Evolutionary conservation across 2,888 invertebrate species (phyloP).

Genomic region (Drosophila colorata): DNA sequence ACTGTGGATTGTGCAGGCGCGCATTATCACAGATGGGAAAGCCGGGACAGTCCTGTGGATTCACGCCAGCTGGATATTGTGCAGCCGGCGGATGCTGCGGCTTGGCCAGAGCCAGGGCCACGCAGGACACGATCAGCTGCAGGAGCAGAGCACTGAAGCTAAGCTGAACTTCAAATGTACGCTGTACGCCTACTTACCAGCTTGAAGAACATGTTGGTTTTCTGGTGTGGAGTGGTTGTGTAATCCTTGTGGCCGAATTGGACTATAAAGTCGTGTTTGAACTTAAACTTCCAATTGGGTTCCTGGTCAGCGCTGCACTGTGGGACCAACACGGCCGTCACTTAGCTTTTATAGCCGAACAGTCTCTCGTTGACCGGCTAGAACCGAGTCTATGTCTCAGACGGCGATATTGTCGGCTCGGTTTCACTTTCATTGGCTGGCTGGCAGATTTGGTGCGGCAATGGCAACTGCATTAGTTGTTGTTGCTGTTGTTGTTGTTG

Average conservation of each 20-base stretch:
- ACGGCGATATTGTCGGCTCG: conserved; percentile 44
- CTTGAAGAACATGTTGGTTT: conserved; percentile 84
- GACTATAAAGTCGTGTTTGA: conserved; percentile 83
- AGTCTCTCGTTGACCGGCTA: conserved; percentile 56
- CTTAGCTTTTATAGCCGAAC: conserved; percentile 83
- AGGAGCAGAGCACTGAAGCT: conserved; percentile 2
- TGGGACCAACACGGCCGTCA: conserved; percentile 72
- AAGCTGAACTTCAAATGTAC: too few species aligned
- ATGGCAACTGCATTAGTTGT: conserved; percentile 31
- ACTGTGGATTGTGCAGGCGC: conserved; percentile 84
- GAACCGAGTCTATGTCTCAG: conserved; percentile 47
- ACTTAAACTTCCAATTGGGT: conserved; percentile 85
- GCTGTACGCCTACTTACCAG: conserved; percentile 80
- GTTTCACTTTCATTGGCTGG: conserved; percentile 77
- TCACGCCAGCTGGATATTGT: conserved; percentile 86
- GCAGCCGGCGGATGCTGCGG: conserved; percentile 85
- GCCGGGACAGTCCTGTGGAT: conserved; percentile 86
- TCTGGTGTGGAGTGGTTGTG: conserved; percentile 8
- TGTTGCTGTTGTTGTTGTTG: not conserved
- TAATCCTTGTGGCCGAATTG: conserved; percentile 80
- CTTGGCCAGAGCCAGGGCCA: conserved; percentile 82
- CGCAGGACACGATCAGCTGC: conserved; percentile 81
- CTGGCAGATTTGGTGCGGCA: conserved; percentile 60
- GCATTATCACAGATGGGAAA: conserved; percentile 86
- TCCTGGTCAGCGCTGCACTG: conserved; percentile 84